Percentiles rank a stretch among this genome's conserved stretches.
Evolutionary conservation across 2,797 vertebrate species (phyloP).

Genomic region (Chaetodon trifasciatus): DNA sequence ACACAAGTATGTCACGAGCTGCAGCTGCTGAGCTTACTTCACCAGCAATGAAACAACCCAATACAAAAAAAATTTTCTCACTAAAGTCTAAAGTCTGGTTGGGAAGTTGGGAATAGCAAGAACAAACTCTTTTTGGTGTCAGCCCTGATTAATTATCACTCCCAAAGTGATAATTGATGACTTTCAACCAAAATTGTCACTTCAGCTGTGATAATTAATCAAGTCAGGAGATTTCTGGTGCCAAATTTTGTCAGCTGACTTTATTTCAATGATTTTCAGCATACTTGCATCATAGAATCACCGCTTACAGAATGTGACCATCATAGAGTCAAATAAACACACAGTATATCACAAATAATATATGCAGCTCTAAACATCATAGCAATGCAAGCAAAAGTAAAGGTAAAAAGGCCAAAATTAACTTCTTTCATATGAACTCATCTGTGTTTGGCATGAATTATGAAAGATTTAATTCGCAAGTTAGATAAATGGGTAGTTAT

Average conservation of each 20-base stretch:
- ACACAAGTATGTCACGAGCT: neutral
- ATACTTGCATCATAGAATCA: neutral
- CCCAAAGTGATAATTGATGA: conserved; percentile 19
- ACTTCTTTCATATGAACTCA: neutral
- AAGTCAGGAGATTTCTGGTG: neutral
- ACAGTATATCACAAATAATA: neutral
- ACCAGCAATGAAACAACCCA: neutral
- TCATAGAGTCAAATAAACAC: neutral
- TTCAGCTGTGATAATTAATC: conserved; percentile 21
- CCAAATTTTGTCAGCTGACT: neutral
- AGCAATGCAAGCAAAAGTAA: neutral
- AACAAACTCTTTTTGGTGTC: neutral
- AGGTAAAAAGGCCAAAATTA: neutral
- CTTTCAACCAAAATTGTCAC: neutral
- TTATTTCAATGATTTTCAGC: conserved; percentile 3
- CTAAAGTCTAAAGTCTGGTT: neutral
- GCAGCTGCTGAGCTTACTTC: neutral
- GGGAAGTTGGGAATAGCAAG: neutral
- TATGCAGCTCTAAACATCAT: neutral
- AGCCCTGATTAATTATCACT: conserved; percentile 24
- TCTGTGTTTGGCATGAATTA: neutral
- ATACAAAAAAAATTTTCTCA: neutral
- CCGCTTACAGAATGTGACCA: neutral
- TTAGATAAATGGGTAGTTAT: neutral
- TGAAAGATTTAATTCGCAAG: neutral